Percentiles rank a stretch among this genome's conserved stretches.
phyloP scores from a whole-genome alignment of 2,888 invertebrate species.

The Ophion slaviceki region DNA sequence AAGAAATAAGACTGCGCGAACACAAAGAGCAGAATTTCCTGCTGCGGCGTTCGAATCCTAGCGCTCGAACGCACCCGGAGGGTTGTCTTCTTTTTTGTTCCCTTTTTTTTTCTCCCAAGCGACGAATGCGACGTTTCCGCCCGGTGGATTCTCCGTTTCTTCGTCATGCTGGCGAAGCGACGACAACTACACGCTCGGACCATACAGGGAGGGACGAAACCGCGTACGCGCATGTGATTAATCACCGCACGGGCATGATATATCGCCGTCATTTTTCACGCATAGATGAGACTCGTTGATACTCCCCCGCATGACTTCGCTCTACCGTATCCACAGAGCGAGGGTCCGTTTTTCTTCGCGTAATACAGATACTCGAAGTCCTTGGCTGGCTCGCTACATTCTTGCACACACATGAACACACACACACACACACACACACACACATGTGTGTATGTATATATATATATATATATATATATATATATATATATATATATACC shows the following conservation, averaged over 20 bases:
- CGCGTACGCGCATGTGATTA: conserved; percentile 74
- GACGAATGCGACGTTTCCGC: conserved; percentile 71
- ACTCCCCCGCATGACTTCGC: conserved; percentile 65
- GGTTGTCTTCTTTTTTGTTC: conserved; percentile 41
- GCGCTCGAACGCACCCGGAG: conserved; percentile 60
- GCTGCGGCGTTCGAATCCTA: conserved; percentile 25
- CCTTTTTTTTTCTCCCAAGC: conserved; percentile 64
- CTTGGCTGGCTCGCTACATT: background rate
- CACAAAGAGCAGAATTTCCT: conserved; percentile 21
- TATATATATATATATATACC: too few species aligned
- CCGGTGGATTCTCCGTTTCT: conserved; percentile 73
- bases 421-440: background rate
- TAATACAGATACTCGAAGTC: conserved; percentile 26
- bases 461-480: too few species aligned
- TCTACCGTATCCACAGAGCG: conserved; percentile 41
- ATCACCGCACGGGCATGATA: conserved; percentile 75
- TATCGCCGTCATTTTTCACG: conserved; percentile 80
- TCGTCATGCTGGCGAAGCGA: conserved; percentile 61
- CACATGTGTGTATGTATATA: too few species aligned
- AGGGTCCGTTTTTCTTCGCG: conserved; percentile 32
- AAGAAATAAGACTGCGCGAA: background rate
- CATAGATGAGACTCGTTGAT: conserved; percentile 78
- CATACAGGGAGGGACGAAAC: conserved; percentile 62
- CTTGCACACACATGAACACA: background rate
- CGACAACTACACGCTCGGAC: conserved; percentile 60